Percentiles rank a stretch among this genome's conserved stretches.
Conservation (phyloP, 2,113 vertebrate species). For the Morone chrysops region DNA sequence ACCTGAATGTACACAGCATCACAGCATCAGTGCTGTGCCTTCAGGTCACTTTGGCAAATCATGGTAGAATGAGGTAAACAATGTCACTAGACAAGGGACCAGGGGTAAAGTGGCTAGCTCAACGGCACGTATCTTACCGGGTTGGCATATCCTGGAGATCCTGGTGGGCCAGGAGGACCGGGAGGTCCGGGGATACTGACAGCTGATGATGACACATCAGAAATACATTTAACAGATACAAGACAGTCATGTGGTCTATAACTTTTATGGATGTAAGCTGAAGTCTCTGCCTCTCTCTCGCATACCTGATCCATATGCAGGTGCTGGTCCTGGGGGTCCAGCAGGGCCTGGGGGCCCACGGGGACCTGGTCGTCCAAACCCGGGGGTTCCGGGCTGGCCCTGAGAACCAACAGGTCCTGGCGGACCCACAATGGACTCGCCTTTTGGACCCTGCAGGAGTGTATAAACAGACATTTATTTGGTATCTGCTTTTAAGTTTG, state of each 20-base stretch:
- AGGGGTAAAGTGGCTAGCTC: neutral
- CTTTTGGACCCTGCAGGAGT: constrained; percentile 90
- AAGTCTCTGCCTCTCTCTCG: neutral
- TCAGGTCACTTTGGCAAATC: neutral
- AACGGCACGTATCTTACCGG: constrained; percentile 81
- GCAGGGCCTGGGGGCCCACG: constrained; percentile 89
- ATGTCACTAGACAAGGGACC: neutral
- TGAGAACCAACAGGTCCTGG: constrained; percentile 88
- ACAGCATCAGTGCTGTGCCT: constrained; percentile 7
- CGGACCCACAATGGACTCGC: constrained; percentile 89
- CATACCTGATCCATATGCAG: constrained; percentile 85
- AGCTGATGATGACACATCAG: constrained; percentile 70
- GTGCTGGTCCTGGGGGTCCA: constrained; percentile 85
- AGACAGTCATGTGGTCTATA: neutral
- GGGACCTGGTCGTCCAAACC: constrained; percentile 88
- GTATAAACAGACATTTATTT: neutral
- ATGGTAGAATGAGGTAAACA: neutral
- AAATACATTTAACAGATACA: neutral
- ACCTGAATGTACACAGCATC: constrained; percentile 80
- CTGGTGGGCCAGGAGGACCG: constrained; percentile 91
- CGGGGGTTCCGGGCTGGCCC: constrained; percentile 88
- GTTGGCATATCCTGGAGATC: constrained; percentile 85
- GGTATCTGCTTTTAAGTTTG: no score
- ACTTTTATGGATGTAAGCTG: neutral
- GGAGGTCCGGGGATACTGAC: constrained; percentile 89